Conservation (phyloP, 2,113 vertebrate species). For the Micromys minutus region DNA sequence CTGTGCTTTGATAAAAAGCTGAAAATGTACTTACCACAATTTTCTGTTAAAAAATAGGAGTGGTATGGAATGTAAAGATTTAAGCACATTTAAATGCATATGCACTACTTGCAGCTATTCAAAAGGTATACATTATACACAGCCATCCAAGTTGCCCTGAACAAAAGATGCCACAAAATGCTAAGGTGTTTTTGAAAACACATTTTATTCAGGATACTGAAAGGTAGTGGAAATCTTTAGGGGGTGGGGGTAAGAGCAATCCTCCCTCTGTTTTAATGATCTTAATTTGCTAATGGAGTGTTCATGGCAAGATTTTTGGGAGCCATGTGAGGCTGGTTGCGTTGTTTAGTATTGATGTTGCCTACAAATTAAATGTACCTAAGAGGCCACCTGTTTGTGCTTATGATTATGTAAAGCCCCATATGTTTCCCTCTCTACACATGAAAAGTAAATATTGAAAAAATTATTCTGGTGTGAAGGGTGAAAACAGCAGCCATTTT, state of each 20-base stretch:
- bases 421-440: constrained; percentile 67
- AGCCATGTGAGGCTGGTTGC: constrained; percentile 64
- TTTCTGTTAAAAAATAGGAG: constrained; percentile 47
- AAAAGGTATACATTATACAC: constrained; percentile 45
- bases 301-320: constrained; percentile 59
- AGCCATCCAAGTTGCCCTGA: constrained; percentile 43
- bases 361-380: constrained; percentile 67
- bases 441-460: constrained; percentile 76
- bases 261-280: constrained; percentile 63
- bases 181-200: constrained; percentile 53
- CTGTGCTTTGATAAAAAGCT: constrained; percentile 34
- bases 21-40: constrained; percentile 56
- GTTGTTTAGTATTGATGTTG: constrained; percentile 64
- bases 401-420: constrained; percentile 75
- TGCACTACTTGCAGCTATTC: constrained; percentile 31
- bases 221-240: constrained; percentile 32
- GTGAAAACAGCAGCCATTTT: constrained; percentile 73
- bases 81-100: constrained; percentile 39
- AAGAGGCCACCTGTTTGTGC: constrained; percentile 79
- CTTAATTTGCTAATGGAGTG: constrained; percentile 76
- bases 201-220: constrained; percentile 62
- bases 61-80: background rate
- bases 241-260: background rate
- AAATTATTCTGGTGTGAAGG: constrained; percentile 71
- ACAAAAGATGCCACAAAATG: constrained; percentile 66